Percentiles rank a stretch among this genome's conserved stretches.
Evolutionary conservation across 2,113 vertebrate genomes (phyloP).

Genomic region (Sitta europaea): DNA sequence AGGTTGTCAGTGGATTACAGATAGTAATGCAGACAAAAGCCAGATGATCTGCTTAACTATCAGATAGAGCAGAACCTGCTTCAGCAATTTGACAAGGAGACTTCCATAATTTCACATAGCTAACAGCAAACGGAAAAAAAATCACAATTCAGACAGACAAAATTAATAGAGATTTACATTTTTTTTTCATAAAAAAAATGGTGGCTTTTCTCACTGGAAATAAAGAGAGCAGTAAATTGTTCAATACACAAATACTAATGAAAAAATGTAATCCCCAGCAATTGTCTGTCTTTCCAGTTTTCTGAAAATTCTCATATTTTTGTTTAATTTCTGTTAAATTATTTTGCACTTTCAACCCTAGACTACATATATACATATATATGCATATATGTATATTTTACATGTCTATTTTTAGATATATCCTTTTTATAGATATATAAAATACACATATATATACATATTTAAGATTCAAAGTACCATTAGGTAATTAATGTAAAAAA

Average conservation of each 20-base stretch:
- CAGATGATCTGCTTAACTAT: not conserved
- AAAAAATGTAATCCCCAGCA: not conserved
- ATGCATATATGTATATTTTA: too few species aligned
- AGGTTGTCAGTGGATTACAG: not conserved
- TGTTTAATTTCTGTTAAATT: not conserved
- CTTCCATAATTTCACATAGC: not conserved
- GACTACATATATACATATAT: not conserved
- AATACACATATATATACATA: not conserved
- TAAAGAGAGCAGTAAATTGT: not conserved
- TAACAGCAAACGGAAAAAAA: not conserved
- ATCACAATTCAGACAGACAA: not conserved
- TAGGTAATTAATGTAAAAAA: not conserved
- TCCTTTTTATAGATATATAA: not conserved
- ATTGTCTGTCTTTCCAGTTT: not conserved
- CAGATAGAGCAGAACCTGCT: not conserved
- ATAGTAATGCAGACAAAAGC: not conserved
- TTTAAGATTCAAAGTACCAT: rapidly evolving
- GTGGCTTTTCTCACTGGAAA: not conserved
- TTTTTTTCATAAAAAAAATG: not conserved
- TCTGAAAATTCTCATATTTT: not conserved
- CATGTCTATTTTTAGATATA: too few species aligned
- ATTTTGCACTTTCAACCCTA: not conserved
- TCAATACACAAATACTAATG: not conserved
- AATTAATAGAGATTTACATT: not conserved
- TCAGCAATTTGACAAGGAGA: not conserved